Evolutionary conservation across 1,140 invertebrate genomes (phyloP).

Genomic region (Conus ventricosus): DNA sequence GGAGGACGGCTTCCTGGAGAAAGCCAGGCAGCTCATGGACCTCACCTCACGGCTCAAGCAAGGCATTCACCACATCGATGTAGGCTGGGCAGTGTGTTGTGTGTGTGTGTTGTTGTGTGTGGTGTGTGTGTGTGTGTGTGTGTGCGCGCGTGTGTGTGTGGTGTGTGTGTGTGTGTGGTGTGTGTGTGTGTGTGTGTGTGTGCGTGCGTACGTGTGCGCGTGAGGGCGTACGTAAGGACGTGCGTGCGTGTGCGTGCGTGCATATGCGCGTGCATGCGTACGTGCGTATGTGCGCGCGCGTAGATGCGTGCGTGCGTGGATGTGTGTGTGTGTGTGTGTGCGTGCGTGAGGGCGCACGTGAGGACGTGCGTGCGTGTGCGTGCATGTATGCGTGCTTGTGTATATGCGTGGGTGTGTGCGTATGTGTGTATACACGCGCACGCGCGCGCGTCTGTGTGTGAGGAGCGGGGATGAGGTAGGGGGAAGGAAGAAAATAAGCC

Average conservation of each 20-base stretch:
- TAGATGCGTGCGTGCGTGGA: not conserved
- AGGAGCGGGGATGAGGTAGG: no score
- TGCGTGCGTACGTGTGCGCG: not conserved
- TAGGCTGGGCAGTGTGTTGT: slow-evolving; percentile 19
- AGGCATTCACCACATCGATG: slow-evolving; percentile 70
- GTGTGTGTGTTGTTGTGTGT: not conserved
- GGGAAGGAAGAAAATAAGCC: no score
- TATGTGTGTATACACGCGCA: no score
- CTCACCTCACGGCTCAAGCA: slow-evolving; percentile 87
- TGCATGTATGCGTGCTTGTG: no score
- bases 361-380: no score
- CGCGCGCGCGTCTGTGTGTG: no score
- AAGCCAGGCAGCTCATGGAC: slow-evolving; percentile 88
- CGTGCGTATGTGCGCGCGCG: not conserved
- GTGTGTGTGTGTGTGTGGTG: not conserved
- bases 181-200: not conserved
- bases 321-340: not conserved
- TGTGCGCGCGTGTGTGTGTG: not conserved
- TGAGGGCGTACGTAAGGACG: not conserved
- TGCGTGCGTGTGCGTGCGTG: not conserved
- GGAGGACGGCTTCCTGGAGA: slow-evolving; percentile 86
- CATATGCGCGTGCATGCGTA: not conserved
- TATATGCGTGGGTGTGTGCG: no score
- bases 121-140: not conserved
- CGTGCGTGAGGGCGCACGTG: no score